Percentiles rank a stretch among this genome's conserved stretches.
Conservation (phyloP, 2,113 vertebrate species). For the Lagopus leucura region DNA sequence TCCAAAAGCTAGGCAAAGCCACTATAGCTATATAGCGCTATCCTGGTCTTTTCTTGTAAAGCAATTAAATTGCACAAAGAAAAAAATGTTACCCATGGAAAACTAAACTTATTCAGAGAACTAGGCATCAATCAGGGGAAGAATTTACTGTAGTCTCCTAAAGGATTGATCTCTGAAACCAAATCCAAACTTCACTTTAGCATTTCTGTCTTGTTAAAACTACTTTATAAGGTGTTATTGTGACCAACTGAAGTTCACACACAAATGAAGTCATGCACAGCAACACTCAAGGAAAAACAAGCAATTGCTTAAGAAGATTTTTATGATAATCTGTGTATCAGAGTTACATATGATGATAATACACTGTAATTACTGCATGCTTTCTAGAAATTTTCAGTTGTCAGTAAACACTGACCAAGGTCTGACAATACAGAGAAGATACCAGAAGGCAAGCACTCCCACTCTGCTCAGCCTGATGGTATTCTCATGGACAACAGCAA, state of each 20-base stretch:
- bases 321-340: neutral
- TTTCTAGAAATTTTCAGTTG: neutral
- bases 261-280: neutral
- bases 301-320: neutral
- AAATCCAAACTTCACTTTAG: neutral
- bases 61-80: constrained; percentile 2
- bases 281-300: neutral
- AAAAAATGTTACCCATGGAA: constrained; percentile 9
- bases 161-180: constrained; percentile 35
- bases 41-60: constrained; percentile 38
- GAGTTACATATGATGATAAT: neutral
- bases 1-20: constrained; percentile 4
- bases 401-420: neutral
- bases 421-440: neutral
- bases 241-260: neutral
- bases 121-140: neutral
- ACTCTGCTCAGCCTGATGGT: neutral
- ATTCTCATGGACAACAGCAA: neutral
- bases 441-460: neutral
- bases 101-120: constrained; percentile 19
- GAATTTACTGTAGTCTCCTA: constrained; percentile 11
- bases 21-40: neutral
- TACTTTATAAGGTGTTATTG: constrained; percentile 34
- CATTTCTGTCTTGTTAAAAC: constrained; percentile 32
- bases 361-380: neutral